A percentile compares a stretch with the other conserved stretches of the same genome.
Evolutionary conservation across 1,140 invertebrate species (phyloP).

Genomic region (Scylla paramamosain): DNA sequence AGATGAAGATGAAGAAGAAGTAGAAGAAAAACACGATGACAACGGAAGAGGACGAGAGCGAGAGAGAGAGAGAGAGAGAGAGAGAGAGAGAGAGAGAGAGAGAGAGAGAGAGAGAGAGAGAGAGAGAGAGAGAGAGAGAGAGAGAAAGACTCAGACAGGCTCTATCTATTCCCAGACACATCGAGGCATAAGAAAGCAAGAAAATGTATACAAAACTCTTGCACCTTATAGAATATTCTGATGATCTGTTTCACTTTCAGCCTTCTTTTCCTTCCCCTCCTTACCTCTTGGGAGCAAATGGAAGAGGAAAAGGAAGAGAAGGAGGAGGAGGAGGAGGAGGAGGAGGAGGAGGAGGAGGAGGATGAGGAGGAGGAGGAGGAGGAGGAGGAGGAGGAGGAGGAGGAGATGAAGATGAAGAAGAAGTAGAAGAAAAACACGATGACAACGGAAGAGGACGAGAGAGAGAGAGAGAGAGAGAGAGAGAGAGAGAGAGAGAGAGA

Average conservation of each 20-base stretch:
- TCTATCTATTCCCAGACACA: not conserved
- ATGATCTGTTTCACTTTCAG: no score
- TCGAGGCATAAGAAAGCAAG: not conserved
- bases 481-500: not conserved
- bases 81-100: slow-evolving; percentile 47
- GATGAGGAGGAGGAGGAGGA: no score
- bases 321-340: no score
- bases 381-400: no score
- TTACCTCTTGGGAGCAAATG: no score
- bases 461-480: not conserved
- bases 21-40: not conserved
- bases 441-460: not conserved
- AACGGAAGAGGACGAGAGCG: not conserved
- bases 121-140: not conserved
- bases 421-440: not conserved
- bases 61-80: slow-evolving; percentile 52
- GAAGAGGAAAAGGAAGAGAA: no score
- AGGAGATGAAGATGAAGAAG: not conserved
- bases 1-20: not conserved
- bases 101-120: not conserved
- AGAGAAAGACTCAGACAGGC: no score
- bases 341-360: no score
- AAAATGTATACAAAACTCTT: not conserved
- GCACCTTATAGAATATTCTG: no score
- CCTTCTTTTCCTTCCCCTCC: no score